phyloP scores from a whole-genome alignment of 1,140 invertebrate genomes.

The Drosophila auraria region DNA sequence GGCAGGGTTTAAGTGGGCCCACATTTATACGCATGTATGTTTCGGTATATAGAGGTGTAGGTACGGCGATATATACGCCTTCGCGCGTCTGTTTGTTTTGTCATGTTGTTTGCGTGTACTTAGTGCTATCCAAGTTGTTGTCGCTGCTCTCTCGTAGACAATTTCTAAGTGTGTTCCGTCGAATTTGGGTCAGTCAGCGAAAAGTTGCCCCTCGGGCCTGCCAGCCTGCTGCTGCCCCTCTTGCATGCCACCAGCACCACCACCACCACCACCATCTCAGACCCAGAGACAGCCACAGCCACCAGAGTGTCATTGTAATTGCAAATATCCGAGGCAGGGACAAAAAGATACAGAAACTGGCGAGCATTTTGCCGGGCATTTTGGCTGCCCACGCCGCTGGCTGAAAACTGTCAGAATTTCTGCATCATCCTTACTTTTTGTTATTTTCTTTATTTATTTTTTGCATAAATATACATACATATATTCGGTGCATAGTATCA shows the following conservation, averaged over 20 bases:
- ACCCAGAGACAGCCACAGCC: background rate
- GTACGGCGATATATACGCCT: constrained; percentile 43
- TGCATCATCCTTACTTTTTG: constrained; percentile 39
- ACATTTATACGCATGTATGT: constrained; percentile 35
- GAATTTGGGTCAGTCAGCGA: constrained; percentile 81
- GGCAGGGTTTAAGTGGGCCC: constrained; percentile 81
- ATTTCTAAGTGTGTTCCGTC: constrained; percentile 78
- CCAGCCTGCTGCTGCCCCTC: constrained; percentile 13
- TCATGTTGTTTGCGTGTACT: constrained; percentile 73
- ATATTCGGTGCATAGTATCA: constrained; percentile 26
- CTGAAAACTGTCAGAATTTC: constrained; percentile 74
- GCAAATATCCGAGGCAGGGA: constrained; percentile 75
- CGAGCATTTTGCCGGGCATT: constrained; percentile 49
- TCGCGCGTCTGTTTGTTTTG: constrained; percentile 59
- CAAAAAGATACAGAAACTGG: constrained; percentile 36
- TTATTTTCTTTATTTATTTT: background rate
- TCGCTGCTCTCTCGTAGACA: constrained; percentile 69
- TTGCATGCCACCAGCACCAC: background rate
- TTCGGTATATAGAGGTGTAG: constrained; percentile 13
- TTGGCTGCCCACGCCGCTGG: constrained; percentile 61
- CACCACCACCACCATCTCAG: constrained; percentile 19
- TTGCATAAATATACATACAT: constrained; percentile 20
- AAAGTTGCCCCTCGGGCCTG: constrained; percentile 30
- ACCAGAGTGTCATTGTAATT: constrained; percentile 83
- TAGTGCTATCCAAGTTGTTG: constrained; percentile 75